phyloP scores from a whole-genome alignment of 2,888 invertebrate genomes.

The Atrina japonica region DNA sequence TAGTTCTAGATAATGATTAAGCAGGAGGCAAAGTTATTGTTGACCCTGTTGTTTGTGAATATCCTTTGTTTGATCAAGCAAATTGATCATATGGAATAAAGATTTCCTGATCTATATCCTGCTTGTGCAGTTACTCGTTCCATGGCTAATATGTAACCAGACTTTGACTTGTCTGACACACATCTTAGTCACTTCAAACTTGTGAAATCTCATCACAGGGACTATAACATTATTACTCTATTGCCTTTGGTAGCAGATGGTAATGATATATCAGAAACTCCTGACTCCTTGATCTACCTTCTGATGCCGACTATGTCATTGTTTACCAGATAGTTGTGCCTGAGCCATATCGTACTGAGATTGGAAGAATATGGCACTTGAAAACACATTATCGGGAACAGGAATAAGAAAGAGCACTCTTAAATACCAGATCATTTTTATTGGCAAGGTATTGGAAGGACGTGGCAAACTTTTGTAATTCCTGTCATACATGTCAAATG shows the following conservation, averaged over 20 bases:
- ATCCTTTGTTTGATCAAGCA: slow-evolving; percentile 2
- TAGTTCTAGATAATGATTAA: slow-evolving; percentile 51
- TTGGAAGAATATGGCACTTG: slow-evolving; percentile 44
- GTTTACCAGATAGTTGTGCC: slow-evolving; percentile 48
- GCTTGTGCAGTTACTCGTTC: slow-evolving; percentile 29
- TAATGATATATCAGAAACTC: slow-evolving; percentile 29
- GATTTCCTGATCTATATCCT: slow-evolving; percentile 5
- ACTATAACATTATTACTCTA: too few species aligned
- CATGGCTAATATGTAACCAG: slow-evolving; percentile 9
- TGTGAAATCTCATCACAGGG: slow-evolving; percentile 41
- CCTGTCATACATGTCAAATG: slow-evolving; percentile 46
- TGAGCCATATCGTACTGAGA: slow-evolving; percentile 26
- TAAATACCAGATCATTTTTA: slow-evolving; percentile 42
- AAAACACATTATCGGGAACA: slow-evolving; percentile 43
- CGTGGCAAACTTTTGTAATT: slow-evolving; percentile 35
- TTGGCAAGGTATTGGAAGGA: slow-evolving; percentile 38
- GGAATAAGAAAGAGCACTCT: slow-evolving; percentile 46
- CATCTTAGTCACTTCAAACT: slow-evolving; percentile 30
- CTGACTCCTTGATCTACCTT: slow-evolving; percentile 39
- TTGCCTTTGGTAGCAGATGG: slow-evolving; percentile 34
- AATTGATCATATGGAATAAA: background rate
- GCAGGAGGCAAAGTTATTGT: slow-evolving; percentile 38
- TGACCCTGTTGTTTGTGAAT: slow-evolving; percentile 23
- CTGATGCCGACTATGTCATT: slow-evolving; percentile 43
- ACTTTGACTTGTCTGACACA: slow-evolving; percentile 19